Conservation (phyloP, 2,113 vertebrate species). For the Macaca nemestrina region DNA sequence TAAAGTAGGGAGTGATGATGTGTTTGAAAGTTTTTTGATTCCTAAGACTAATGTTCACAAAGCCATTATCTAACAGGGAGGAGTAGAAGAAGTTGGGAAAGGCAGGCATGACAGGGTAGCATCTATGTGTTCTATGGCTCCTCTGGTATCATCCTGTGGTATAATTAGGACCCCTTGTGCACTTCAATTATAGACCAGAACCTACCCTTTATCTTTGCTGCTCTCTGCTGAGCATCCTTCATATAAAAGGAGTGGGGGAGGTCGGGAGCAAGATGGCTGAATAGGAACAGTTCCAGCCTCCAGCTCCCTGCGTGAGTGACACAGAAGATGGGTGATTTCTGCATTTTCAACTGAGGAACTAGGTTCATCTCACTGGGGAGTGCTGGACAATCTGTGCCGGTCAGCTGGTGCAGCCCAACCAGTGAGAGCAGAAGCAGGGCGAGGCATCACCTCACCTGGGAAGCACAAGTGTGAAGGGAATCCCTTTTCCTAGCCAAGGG, state of each 20-base stretch:
- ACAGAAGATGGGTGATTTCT: too few relatives aligned
- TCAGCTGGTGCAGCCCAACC: too few relatives aligned
- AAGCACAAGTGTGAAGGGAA: too few relatives aligned
- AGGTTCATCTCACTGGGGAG: too few relatives aligned
- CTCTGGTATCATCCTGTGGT: background rate
- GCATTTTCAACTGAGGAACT: too few relatives aligned
- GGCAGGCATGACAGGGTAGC: background rate
- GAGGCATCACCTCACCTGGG: too few relatives aligned
- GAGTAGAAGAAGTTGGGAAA: background rate
- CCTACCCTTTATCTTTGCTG: background rate
- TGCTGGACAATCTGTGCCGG: too few relatives aligned
- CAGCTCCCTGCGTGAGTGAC: rapidly evolving
- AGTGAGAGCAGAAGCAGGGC: too few relatives aligned
- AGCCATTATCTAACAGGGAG: background rate
- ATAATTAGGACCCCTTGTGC: background rate
- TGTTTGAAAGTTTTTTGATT: background rate
- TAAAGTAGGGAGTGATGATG: background rate
- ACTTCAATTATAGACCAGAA: slow-evolving; percentile 9
- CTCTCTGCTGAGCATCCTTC: slow-evolving; percentile 20
- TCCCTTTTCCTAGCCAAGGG: too few relatives aligned
- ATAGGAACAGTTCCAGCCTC: too few relatives aligned
- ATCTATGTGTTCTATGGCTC: background rate
- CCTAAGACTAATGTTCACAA: background rate
- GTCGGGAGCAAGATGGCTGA: too few relatives aligned
- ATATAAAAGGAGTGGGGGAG: background rate